phyloP scores from a whole-genome alignment of 2,888 invertebrate genomes.

The Ariolimax columbianus region DNA sequence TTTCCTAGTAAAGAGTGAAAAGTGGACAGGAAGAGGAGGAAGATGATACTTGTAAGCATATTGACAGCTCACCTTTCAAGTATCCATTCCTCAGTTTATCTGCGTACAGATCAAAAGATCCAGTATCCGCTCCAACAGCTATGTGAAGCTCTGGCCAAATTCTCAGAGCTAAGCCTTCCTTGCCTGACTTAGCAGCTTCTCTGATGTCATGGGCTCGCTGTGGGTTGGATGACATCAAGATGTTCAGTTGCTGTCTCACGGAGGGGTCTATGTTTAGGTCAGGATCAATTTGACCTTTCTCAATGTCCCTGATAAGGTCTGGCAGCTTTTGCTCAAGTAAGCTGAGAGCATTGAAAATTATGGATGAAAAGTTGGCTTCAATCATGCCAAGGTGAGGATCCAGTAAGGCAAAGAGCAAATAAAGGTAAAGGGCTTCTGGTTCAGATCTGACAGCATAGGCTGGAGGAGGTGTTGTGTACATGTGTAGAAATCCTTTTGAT shows the following conservation, averaged over 20 bases:
- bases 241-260: slow-evolving; percentile 65
- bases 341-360: slow-evolving; percentile 71
- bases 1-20: too few species aligned
- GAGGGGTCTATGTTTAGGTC: slow-evolving; percentile 63
- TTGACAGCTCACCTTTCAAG: slow-evolving; percentile 36
- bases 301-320: slow-evolving; percentile 70
- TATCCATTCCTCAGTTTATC: slow-evolving; percentile 63
- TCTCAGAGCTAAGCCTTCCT: slow-evolving; percentile 68
- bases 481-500: slow-evolving; percentile 67
- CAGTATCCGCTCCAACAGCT: slow-evolving; percentile 70
- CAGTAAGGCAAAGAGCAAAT: slow-evolving; percentile 74
- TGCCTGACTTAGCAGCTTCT: slow-evolving; percentile 64
- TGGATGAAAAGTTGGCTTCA: slow-evolving; percentile 76
- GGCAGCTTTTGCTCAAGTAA: slow-evolving; percentile 66
- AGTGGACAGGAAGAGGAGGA: too few species aligned
- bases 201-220: slow-evolving; percentile 71
- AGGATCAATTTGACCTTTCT: slow-evolving; percentile 65
- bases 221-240: slow-evolving; percentile 66
- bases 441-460: slow-evolving; percentile 72
- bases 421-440: slow-evolving; percentile 75
- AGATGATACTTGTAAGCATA: too few species aligned
- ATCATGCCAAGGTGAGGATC: slow-evolving; percentile 74
- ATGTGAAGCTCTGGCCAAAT: slow-evolving; percentile 72
- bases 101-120: slow-evolving; percentile 73
- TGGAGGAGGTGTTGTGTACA: slow-evolving; percentile 72